These are phyloP conservation scores for Arrhopalites spinosus DNA, from an alignment of 2,888 invertebrate genomes.

Conservation along the genomic window DNA sequence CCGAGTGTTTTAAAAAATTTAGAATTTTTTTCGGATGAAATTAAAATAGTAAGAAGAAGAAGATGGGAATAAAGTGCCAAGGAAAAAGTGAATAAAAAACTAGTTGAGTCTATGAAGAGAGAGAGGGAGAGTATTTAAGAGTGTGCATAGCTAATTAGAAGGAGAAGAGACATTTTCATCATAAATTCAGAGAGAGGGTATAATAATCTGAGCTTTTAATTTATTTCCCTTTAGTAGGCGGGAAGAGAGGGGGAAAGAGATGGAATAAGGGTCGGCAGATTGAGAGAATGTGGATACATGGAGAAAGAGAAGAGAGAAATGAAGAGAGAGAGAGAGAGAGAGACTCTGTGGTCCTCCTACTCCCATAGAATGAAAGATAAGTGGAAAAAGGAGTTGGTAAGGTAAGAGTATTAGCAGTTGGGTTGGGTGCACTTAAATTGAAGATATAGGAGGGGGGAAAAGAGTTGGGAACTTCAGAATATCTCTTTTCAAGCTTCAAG, in stretches of 20 bases:
- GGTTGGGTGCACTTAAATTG: not conserved
- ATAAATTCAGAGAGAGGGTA: not conserved
- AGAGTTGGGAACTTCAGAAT: not conserved
- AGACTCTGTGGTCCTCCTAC: no score
- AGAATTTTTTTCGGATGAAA: no score
- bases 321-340: no score
- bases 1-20: no score
- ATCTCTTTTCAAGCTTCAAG: not conserved
- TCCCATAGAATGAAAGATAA: slow-evolving; percentile 3
- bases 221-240: not conserved
- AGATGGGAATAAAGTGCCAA: not conserved
- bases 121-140: not conserved
- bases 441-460: not conserved
- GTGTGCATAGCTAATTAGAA: slow-evolving; percentile 3
- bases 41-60: no score
- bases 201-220: slow-evolving; percentile 7
- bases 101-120: not conserved
- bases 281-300: not conserved
- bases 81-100: not conserved
- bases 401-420: not conserved
- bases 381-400: slow-evolving; percentile 10
- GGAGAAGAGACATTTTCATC: not conserved
- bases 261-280: not conserved
- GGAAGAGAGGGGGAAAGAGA: no score
- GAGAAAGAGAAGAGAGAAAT: slow-evolving; percentile 2